These are phyloP conservation scores for Tachysurus fulvidraco DNA, from an alignment of 2,113 vertebrate genomes.

Conservation along the genomic window DNA sequence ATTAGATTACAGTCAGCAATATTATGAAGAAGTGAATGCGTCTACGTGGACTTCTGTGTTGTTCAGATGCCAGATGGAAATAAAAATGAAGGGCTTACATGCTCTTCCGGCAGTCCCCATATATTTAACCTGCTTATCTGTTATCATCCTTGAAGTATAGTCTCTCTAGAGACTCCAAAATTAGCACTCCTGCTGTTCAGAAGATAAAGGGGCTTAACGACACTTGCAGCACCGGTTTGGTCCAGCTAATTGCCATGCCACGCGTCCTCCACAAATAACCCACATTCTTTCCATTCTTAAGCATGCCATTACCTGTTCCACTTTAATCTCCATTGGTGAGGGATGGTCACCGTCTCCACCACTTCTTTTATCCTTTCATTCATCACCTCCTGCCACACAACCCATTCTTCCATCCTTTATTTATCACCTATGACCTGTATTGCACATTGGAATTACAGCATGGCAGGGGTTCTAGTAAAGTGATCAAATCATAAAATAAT, in stretches of 20 bases:
- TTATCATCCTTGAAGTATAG: constrained; percentile 20
- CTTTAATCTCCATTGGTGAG: constrained; percentile 11
- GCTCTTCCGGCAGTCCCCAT: background rate
- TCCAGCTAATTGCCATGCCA: constrained; percentile 18
- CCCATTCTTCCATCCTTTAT: background rate
- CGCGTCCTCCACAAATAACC: constrained; percentile 35
- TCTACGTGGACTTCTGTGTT: background rate
- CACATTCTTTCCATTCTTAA: constrained; percentile 45
- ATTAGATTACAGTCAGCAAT: background rate
- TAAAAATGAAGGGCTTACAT: background rate
- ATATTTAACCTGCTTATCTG: background rate
- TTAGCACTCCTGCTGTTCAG: constrained; percentile 18
- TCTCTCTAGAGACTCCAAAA: constrained; percentile 16
- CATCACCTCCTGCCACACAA: background rate
- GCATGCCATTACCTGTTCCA: constrained; percentile 48
- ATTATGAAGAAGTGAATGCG: background rate
- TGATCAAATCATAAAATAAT: background rate
- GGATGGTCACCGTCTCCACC: background rate
- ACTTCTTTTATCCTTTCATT: background rate
- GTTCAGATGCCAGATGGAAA: background rate
- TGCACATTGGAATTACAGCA: background rate
- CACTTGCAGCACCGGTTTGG: constrained; percentile 26
- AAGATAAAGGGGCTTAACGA: constrained; percentile 35
- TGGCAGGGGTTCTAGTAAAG: background rate
- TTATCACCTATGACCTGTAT: background rate